Percentiles rank a stretch among this genome's conserved stretches.
These are phyloP conservation scores for Pyrrhosoma nymphula DNA, from an alignment of 2,888 invertebrate species.

Conservation along the genomic window DNA sequence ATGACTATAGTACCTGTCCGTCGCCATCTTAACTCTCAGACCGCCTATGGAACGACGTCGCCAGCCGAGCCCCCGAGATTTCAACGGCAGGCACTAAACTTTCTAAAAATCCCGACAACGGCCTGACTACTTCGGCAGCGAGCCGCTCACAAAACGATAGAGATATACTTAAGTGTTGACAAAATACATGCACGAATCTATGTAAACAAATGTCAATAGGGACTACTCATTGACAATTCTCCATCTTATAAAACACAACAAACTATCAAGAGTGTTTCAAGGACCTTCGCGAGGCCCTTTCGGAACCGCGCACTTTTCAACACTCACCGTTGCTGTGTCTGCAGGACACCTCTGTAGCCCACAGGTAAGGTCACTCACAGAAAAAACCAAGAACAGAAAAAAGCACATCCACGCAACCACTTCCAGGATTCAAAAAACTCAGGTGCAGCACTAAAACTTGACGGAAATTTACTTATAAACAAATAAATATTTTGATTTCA, in stretches of 20 bases:
- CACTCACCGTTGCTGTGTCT: not conserved
- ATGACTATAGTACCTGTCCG: conserved; percentile 66
- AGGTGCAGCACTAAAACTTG: not conserved
- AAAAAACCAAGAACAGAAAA: not conserved
- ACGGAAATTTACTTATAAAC: not conserved
- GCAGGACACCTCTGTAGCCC: not conserved
- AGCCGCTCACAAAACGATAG: not conserved
- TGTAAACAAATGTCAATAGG: not conserved
- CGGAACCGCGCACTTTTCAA: not conserved
- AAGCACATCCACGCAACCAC: conserved; percentile 58
- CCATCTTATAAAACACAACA: not conserved
- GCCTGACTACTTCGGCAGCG: not conserved
- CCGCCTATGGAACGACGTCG: conserved; percentile 38
- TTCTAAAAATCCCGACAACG: not conserved
- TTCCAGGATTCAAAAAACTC: conserved; percentile 17
- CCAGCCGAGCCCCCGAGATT: conserved; percentile 44
- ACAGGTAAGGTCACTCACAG: not conserved
- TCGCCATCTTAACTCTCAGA: conserved; percentile 54
- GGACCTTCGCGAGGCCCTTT: not conserved
- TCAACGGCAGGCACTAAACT: conserved; percentile 56
- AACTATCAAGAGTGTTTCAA: not conserved
- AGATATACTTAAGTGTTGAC: not conserved
- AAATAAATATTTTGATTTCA: not conserved
- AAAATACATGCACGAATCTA: not conserved
- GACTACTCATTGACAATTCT: not conserved